These are phyloP conservation scores for Sesamia nonagrioides DNA, from an alignment of 1,140 invertebrate genomes.

Conservation along the genomic window DNA sequence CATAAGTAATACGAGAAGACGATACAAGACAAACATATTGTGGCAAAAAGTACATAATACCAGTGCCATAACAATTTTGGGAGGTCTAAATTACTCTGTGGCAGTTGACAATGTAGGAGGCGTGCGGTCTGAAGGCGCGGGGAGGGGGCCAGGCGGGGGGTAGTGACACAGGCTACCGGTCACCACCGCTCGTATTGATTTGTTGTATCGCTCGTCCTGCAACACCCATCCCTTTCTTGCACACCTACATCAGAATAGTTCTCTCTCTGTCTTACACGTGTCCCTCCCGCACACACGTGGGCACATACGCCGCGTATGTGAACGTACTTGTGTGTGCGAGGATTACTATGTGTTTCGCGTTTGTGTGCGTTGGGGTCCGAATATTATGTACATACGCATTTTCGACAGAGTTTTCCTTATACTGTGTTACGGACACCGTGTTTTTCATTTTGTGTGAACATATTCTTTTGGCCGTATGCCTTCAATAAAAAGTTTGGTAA, in stretches of 20 bases:
- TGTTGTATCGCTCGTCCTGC: slow-evolving; percentile 87
- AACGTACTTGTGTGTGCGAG: slow-evolving; percentile 57
- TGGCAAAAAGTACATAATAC: slow-evolving; percentile 49
- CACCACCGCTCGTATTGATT: slow-evolving; percentile 87
- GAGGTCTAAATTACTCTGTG: slow-evolving; percentile 75
- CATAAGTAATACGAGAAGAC: slow-evolving; percentile 33
- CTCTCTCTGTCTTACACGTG: slow-evolving; percentile 68
- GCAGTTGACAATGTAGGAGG: slow-evolving; percentile 85
- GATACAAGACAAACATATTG: slow-evolving; percentile 51
- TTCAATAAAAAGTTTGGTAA: slow-evolving; percentile 2
- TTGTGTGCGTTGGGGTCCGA: slow-evolving; percentile 81
- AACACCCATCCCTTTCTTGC: slow-evolving; percentile 79
- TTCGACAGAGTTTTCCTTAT: slow-evolving; percentile 75
- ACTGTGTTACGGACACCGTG: slow-evolving; percentile 45
- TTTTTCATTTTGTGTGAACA: slow-evolving; percentile 22
- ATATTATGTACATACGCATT: slow-evolving; percentile 82
- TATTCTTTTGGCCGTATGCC: not conserved
- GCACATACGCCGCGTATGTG: slow-evolving; percentile 78
- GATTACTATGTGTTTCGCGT: slow-evolving; percentile 61
- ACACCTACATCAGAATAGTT: slow-evolving; percentile 48
- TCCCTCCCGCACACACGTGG: slow-evolving; percentile 75
- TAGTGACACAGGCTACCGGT: slow-evolving; percentile 87
- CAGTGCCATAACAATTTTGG: slow-evolving; percentile 58
- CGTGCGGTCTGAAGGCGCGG: slow-evolving; percentile 75
- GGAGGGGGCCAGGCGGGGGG: slow-evolving; percentile 61